Evolutionary conservation across 2,797 vertebrate genomes (phyloP), one percentile per base, ranked within the genome.

Genomic region (Labroides dimidiatus): DNA sequence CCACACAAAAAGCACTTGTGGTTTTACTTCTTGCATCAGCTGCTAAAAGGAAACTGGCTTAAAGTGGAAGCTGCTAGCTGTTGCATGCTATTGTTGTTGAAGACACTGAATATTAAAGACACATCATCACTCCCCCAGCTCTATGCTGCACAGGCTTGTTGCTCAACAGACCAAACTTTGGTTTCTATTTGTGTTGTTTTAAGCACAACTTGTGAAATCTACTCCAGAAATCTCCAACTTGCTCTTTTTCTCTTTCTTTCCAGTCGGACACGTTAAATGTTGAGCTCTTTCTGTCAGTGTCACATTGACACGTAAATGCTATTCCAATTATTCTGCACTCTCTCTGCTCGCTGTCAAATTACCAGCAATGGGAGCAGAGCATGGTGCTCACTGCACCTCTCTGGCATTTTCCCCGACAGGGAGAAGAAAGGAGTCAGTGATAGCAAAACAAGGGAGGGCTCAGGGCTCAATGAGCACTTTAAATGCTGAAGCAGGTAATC

Each of bases 301-400:
- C 89, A 90, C 83, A 86, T 75, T 87, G 89, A 88, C 84, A 84
- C 77, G 55, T 87, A 90, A 90, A 91, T 87, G 88, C 86, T 92
- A 90, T 85, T 88, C 90, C 86, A 92, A 91, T 93, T 92, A 92
- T 88, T 87, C 80, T 74, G 72, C 75, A 71, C 79, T 81, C 81
- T 84, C 85, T 83, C 78, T 77, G 78, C 85, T 89, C 21, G 55
- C 90, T 92, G 92, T 92, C 91, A 93, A 91, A 92, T 92, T 91
- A 90, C 81, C 78, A 54, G 85, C 30, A 27, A 80, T 60, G 72
- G 78, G 71, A 89, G 76, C 59, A 11, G 73, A 86, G 88, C 86
- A 78, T 48, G 77, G 78, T 62, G 88, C 75, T 84, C 69, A 27
- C 81, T 69, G 82, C 85, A 86, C 79, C 85, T 87, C 75, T 71